phyloP scores from a whole-genome alignment of 2,888 invertebrate genomes.

The Ctena decussata region DNA sequence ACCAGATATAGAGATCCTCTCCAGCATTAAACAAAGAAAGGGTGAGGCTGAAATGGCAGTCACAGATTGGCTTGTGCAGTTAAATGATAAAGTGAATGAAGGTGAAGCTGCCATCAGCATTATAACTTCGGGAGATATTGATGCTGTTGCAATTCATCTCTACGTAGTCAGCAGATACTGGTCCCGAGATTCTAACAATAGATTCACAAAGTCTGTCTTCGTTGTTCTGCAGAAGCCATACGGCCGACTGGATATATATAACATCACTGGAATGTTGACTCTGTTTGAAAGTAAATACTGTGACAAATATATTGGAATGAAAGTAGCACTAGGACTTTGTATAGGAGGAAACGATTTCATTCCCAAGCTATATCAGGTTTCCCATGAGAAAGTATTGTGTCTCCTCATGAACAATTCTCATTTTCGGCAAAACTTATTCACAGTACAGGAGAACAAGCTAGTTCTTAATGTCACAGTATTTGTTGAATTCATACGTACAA shows the following conservation, averaged over 20 bases:
- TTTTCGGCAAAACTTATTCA: not conserved
- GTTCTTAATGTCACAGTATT: not conserved
- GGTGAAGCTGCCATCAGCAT: not conserved
- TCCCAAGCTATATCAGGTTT: slow-evolving; percentile 14
- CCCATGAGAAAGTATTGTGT: not conserved
- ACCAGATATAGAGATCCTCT: not conserved
- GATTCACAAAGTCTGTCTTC: not conserved
- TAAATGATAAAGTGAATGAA: not conserved
- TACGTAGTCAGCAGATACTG: not conserved
- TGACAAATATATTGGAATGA: not conserved
- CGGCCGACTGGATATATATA: not conserved
- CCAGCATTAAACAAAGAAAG: not conserved
- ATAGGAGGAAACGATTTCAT: slow-evolving; percentile 23
- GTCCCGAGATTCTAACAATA: not conserved
- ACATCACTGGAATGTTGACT: not conserved
- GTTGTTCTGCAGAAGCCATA: not conserved
- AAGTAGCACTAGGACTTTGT: slow-evolving; percentile 3
- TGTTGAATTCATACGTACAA: not conserved
- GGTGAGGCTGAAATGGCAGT: not conserved
- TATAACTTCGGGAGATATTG: not conserved
- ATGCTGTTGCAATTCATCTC: not conserved
- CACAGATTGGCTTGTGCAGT: not conserved
- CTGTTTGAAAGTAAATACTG: not conserved
- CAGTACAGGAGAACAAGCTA: not conserved
- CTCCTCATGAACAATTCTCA: not conserved